phyloP scores from a whole-genome alignment of 2,113 vertebrate species.

The Syngnathus scovelli region DNA sequence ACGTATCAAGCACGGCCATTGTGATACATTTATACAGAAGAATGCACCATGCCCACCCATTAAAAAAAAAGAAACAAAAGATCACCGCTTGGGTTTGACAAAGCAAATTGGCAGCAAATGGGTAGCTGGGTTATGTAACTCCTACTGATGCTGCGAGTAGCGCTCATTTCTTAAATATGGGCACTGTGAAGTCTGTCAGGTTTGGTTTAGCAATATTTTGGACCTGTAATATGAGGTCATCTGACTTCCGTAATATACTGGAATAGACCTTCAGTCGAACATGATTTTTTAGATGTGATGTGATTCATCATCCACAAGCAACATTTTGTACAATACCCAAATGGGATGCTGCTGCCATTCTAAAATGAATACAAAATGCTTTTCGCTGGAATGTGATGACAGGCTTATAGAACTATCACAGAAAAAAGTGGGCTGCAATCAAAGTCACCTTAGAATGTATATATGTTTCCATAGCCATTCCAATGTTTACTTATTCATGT shows the following conservation, averaged over 20 bases:
- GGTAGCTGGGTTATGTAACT: neutral
- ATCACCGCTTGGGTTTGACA: neutral
- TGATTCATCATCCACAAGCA: neutral
- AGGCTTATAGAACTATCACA: too few relatives aligned
- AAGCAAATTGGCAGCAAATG: conserved; percentile 2
- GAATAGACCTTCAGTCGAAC: neutral
- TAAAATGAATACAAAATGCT: neutral
- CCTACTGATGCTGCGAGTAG: neutral
- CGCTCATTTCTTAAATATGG: neutral
- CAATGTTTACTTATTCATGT: too few relatives aligned
- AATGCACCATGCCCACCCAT: neutral
- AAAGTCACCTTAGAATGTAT: too few relatives aligned
- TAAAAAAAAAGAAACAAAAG: neutral
- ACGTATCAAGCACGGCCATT: neutral
- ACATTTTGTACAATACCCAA: neutral
- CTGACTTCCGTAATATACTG: neutral
- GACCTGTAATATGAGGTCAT: neutral
- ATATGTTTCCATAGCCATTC: too few relatives aligned
- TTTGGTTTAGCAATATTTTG: neutral
- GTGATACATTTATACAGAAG: neutral
- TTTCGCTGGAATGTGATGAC: too few relatives aligned
- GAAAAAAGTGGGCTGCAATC: too few relatives aligned
- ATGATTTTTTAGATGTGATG: neutral
- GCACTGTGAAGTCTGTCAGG: neutral
- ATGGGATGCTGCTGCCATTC: neutral